Evolutionary conservation across 2,113 vertebrate species (phyloP).

Genomic region (Gallinago paraguaiae): DNA sequence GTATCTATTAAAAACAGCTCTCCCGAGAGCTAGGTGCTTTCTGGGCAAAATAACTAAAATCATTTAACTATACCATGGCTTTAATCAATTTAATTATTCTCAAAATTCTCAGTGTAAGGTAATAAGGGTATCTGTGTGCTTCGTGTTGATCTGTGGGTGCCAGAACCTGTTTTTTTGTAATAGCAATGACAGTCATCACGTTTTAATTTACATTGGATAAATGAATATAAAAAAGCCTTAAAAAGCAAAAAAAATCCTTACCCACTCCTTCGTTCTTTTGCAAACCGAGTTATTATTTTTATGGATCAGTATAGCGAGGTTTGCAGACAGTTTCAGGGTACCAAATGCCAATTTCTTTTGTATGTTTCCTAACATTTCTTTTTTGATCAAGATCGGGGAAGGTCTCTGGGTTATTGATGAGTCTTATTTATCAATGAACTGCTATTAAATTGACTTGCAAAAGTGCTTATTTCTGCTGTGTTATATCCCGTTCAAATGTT

Average conservation of each 20-base stretch:
- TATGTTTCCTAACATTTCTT: background rate
- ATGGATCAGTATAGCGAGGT: background rate
- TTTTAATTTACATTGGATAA: background rate
- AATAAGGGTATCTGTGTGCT: background rate
- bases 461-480: background rate
- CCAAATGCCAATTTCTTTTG: background rate
- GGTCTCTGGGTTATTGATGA: background rate
- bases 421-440: background rate
- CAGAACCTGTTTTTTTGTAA: background rate
- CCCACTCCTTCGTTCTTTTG: background rate
- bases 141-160: background rate
- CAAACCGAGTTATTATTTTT: background rate
- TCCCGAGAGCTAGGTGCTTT: background rate
- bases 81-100: background rate
- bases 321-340: background rate
- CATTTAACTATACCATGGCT: background rate
- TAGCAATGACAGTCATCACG: rapidly evolving
- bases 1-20: background rate
- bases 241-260: background rate
- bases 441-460: background rate
- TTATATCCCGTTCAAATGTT: background rate
- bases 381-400: background rate
- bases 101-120: background rate
- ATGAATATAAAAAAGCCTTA: background rate
- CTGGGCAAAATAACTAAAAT: background rate